These are phyloP conservation scores for Asarcornis scutulata DNA, from an alignment of 2,113 vertebrate species.

Conservation along the genomic window DNA sequence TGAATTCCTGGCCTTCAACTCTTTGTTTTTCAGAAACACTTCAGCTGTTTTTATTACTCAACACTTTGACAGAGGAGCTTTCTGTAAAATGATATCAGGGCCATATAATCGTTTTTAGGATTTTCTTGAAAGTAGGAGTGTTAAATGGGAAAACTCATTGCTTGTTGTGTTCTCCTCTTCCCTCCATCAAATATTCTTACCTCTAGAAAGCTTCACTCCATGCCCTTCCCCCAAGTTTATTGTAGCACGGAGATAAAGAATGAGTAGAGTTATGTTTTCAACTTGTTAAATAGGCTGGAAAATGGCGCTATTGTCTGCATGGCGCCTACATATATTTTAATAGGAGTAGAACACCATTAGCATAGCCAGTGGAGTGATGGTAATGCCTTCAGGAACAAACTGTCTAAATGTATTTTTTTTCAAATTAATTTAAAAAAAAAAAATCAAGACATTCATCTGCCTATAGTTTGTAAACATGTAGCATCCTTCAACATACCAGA, in stretches of 20 bases:
- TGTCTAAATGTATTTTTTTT: not conserved
- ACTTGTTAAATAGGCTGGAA: slow-evolving; percentile 66
- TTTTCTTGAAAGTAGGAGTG: not conserved
- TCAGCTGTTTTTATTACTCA: not conserved
- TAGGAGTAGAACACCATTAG: slow-evolving; percentile 16
- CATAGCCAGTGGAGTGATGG: not conserved
- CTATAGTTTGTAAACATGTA: not conserved
- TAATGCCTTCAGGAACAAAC: slow-evolving; percentile 28
- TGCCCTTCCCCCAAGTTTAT: not conserved
- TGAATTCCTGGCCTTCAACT: not conserved
- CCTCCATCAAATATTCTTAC: not conserved
- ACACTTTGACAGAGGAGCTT: not conserved
- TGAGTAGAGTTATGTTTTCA: slow-evolving; percentile 40
- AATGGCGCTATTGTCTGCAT: slow-evolving; percentile 47
- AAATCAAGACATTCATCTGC: not conserved
- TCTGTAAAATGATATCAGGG: not conserved
- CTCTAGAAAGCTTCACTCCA: not conserved
- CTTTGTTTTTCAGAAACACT: not conserved
- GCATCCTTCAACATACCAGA: not conserved
- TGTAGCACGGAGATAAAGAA: not conserved
- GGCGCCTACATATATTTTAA: slow-evolving; percentile 7
- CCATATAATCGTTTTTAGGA: not conserved
- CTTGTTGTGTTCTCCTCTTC: not conserved
- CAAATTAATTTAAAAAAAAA: not conserved
- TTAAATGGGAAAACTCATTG: not conserved